Conservation (phyloP, 2,797 vertebrate species). For the Anabacerthia variegaticeps region DNA sequence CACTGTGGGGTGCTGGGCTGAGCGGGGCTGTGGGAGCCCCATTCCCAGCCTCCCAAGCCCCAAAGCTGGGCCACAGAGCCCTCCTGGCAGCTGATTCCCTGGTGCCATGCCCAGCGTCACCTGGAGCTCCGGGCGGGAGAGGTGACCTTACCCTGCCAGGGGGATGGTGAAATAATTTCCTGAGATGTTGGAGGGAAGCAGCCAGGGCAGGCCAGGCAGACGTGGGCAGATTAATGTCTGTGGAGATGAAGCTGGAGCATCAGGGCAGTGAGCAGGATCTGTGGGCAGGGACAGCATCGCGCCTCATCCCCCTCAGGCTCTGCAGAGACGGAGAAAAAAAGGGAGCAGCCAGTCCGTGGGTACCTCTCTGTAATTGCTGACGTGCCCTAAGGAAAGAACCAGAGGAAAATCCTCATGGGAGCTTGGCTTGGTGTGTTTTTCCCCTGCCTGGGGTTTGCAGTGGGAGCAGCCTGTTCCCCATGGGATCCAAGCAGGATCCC, state of each 20-base stretch:
- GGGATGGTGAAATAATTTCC: fast-evolving
- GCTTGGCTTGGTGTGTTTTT: not conserved
- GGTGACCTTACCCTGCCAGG: slow-evolving; percentile 3
- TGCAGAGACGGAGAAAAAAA: not conserved
- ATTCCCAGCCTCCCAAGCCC: not conserved
- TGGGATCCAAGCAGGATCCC: fast-evolving
- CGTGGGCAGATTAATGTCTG: not conserved
- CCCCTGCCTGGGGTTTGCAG: not conserved
- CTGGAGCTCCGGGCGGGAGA: fast-evolving
- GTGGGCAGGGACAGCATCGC: not conserved
- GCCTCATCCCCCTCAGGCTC: not conserved
- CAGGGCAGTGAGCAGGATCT: not conserved
- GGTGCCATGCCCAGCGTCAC: fast-evolving
- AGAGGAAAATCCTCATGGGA: not conserved
- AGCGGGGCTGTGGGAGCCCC: fast-evolving
- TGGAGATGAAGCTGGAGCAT: not conserved
- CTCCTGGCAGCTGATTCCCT: not conserved
- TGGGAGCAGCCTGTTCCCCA: not conserved
- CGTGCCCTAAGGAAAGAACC: not conserved
- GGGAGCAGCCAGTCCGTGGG: not conserved
- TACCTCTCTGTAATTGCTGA: not conserved
- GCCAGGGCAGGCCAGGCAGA: not conserved
- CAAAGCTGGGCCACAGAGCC: not conserved
- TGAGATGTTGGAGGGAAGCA: not conserved
- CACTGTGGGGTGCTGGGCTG: not conserved